Evolutionary conservation across 2,888 invertebrate species (phyloP).

Genomic region (Drosophila macrospina): DNA sequence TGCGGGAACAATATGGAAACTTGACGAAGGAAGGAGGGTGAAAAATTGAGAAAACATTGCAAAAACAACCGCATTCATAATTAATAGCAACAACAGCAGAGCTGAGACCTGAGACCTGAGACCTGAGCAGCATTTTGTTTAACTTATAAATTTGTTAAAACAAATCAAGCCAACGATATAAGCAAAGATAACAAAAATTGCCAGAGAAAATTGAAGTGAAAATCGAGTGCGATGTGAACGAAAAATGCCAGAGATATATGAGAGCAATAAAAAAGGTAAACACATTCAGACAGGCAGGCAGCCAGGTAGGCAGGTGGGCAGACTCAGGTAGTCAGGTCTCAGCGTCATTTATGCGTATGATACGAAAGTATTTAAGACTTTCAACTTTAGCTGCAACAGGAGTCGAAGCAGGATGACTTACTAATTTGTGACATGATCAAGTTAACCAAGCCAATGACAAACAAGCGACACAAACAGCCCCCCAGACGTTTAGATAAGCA

Average conservation of each 20-base stretch:
- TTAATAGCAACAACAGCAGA: conserved; percentile 42
- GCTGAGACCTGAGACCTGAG: neutral
- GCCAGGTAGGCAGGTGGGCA: neutral
- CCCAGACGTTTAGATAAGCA: conserved; percentile 21
- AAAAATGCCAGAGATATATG: conserved; percentile 30
- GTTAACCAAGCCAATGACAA: conserved; percentile 65
- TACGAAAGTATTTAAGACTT: conserved; percentile 22
- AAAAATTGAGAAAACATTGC: conserved; percentile 25
- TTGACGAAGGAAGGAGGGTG: neutral
- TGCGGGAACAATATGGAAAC: conserved; percentile 26
- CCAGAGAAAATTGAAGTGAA: conserved; percentile 25
- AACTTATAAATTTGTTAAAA: conserved; percentile 59
- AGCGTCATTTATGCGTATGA: conserved; percentile 41
- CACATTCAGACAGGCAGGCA: conserved; percentile 38
- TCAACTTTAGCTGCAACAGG: conserved; percentile 30
- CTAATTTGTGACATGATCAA: conserved; percentile 78
- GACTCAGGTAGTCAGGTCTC: neutral
- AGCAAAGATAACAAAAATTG: conserved; percentile 45
- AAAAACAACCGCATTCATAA: conserved; percentile 39
- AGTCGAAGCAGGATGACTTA: conserved; percentile 62
- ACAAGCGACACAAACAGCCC: conserved; percentile 41
- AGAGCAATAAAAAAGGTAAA: conserved; percentile 51
- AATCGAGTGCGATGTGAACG: conserved; percentile 10
- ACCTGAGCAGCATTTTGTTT: conserved; percentile 53
- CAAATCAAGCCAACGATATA: conserved; percentile 48